Evolutionary conservation across 2,797 vertebrate genomes (phyloP).

Genomic region (Leptatherina wallacei): DNA sequence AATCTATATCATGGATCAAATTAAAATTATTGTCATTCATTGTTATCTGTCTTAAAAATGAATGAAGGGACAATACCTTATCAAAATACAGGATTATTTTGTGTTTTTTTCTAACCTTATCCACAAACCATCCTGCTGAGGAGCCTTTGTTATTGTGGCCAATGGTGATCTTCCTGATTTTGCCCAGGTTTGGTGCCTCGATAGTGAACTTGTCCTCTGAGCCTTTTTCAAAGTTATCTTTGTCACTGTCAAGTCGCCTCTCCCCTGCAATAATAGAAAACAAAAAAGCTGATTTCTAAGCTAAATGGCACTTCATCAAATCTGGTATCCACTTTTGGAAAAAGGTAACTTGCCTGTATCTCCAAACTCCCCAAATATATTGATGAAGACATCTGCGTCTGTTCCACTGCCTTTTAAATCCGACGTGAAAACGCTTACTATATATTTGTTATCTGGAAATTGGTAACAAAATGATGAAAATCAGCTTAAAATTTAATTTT

Average conservation of each 20-base stretch:
- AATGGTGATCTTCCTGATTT: conserved; percentile 91
- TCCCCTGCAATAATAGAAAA: conserved; percentile 84
- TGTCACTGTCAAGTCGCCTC: conserved; percentile 90
- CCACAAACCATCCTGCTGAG: conserved; percentile 94
- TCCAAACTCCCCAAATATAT: conserved; percentile 95
- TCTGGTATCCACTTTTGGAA: background rate
- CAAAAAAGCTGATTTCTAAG: background rate
- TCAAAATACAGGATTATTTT: background rate
- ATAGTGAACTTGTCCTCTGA: conserved; percentile 94
- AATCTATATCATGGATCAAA: conserved; percentile 7
- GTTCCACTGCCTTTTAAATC: conserved; percentile 93
- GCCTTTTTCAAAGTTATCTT: conserved; percentile 94
- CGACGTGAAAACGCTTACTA: conserved; percentile 90
- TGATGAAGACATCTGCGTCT: conserved; percentile 95
- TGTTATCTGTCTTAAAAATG: background rate
- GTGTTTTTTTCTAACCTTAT: conserved; percentile 84
- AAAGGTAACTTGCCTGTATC: conserved; percentile 87
- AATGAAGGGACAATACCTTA: background rate
- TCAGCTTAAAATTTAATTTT: background rate
- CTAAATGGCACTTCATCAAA: background rate
- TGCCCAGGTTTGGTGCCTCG: conserved; percentile 92
- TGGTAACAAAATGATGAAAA: conserved; percentile 16
- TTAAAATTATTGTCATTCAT: background rate
- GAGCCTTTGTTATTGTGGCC: conserved; percentile 97
- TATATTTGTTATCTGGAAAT: conserved; percentile 92